phyloP scores from a whole-genome alignment of 2,888 invertebrate species.

The Napeogenes inachia region DNA sequence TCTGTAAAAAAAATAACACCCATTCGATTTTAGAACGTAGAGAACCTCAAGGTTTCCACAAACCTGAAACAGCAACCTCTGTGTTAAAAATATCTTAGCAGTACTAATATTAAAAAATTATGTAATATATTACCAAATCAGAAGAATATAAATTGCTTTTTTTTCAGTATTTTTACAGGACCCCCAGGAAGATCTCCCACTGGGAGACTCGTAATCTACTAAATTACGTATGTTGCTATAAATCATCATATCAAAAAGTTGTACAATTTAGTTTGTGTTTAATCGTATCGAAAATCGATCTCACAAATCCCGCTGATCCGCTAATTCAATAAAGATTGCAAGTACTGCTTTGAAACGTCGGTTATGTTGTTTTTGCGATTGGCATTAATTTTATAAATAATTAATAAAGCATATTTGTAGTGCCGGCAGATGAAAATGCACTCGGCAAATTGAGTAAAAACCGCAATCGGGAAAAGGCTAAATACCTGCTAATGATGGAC shows the following conservation, averaged over 20 bases:
- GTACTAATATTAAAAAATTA: no score
- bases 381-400: slow-evolving; percentile 73
- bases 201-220: no score
- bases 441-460: slow-evolving; percentile 74
- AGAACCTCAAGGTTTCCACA: no score
- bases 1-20: no score
- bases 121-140: no score
- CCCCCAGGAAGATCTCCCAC: no score
- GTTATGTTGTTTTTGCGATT: slow-evolving; percentile 61
- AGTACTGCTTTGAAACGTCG: slow-evolving; percentile 42
- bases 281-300: not conserved
- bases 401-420: slow-evolving; percentile 65
- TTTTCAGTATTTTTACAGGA: no score
- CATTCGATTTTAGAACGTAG: no score
- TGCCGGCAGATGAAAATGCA: slow-evolving; percentile 70
- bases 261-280: not conserved
- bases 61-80: no score
- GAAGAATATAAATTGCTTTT: no score
- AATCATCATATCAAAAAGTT: not conserved
- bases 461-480: slow-evolving; percentile 73
- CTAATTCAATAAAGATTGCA: slow-evolving; percentile 62
- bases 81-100: no score
- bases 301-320: slow-evolving; percentile 35
- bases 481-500: slow-evolving; percentile 73
- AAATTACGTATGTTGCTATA: not conserved